Conservation (phyloP, 2,797 vertebrate species). For the Sciaenops ocellatus region DNA sequence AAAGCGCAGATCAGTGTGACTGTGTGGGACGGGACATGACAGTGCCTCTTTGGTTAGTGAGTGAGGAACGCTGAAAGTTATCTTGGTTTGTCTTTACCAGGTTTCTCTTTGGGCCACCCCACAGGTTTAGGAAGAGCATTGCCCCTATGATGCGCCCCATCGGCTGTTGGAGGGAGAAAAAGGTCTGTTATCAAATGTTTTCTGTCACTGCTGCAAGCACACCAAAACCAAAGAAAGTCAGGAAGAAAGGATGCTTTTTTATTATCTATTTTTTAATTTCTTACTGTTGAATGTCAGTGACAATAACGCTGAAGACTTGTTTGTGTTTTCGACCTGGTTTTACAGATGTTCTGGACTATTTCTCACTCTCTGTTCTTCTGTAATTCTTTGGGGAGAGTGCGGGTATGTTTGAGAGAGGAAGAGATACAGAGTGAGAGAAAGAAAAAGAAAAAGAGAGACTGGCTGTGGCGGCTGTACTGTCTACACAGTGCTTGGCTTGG, state of each 20-base stretch:
- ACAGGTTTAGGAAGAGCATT: slow-evolving; percentile 70
- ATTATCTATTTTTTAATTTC: slow-evolving; percentile 5
- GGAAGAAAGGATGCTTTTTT: slow-evolving; percentile 19
- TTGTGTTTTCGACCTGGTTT: slow-evolving; percentile 37
- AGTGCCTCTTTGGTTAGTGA: slow-evolving; percentile 70
- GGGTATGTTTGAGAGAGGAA: slow-evolving; percentile 41
- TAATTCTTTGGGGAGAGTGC: slow-evolving; percentile 32
- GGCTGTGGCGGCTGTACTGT: slow-evolving; percentile 39
- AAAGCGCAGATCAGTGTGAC: slow-evolving; percentile 64
- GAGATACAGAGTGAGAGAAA: slow-evolving; percentile 12
- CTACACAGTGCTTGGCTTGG: slow-evolving; percentile 67
- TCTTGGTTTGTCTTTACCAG: slow-evolving; percentile 80
- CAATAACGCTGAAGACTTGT: slow-evolving; percentile 21
- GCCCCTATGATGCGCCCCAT: slow-evolving; percentile 74
- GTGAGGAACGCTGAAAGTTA: slow-evolving; percentile 59
- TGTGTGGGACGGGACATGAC: slow-evolving; percentile 51
- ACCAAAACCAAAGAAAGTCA: slow-evolving; percentile 34
- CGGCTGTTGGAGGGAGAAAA: slow-evolving; percentile 76
- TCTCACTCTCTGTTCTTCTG: slow-evolving; percentile 18
- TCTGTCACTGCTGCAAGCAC: slow-evolving; percentile 35
- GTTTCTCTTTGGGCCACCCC: slow-evolving; percentile 71
- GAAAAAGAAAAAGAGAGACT: slow-evolving; percentile 30
- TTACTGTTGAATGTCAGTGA: not conserved
- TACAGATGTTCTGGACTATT: slow-evolving; percentile 51
- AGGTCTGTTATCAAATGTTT: slow-evolving; percentile 67